Percentiles rank a stretch among this genome's conserved stretches.
Evolutionary conservation across 1,140 invertebrate genomes (phyloP).

Genomic region (Drosophila sulfurigaster): DNA sequence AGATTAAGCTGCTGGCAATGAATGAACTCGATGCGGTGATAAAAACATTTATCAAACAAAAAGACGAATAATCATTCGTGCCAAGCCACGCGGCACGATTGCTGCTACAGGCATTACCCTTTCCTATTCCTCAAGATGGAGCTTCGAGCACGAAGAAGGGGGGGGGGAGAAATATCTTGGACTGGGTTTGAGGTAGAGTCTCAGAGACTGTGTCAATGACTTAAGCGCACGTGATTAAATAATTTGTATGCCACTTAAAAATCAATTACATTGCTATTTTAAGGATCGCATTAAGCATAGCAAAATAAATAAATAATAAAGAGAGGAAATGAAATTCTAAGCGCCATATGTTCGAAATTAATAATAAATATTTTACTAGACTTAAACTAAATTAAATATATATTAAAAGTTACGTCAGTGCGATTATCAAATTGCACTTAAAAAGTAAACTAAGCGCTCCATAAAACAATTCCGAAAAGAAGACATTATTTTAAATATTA

Average conservation of each 20-base stretch:
- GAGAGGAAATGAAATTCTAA: slow-evolving; percentile 9
- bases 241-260: slow-evolving; percentile 78
- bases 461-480: neutral
- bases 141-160: neutral
- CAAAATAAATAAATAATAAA: slow-evolving; percentile 12
- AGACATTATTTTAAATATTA: slow-evolving; percentile 38
- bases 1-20: slow-evolving; percentile 84
- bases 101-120: slow-evolving; percentile 26
- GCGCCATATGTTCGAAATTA: neutral
- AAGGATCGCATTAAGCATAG: slow-evolving; percentile 26
- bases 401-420: no score
- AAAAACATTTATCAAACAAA: slow-evolving; percentile 84
- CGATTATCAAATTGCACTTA: neutral
- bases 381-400: no score
- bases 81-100: slow-evolving; percentile 42
- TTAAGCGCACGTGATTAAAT: slow-evolving; percentile 64
- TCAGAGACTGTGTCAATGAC: slow-evolving; percentile 3
- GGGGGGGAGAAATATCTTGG: neutral
- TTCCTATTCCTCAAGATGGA: slow-evolving; percentile 14
- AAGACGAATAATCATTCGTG: slow-evolving; percentile 77
- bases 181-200: slow-evolving; percentile 6
- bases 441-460: neutral
- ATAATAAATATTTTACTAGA: neutral
- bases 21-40: slow-evolving; percentile 85
- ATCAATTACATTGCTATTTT: slow-evolving; percentile 62